Conservation (phyloP, 2,888 invertebrate species). For the Oscheius sp. region DNA sequence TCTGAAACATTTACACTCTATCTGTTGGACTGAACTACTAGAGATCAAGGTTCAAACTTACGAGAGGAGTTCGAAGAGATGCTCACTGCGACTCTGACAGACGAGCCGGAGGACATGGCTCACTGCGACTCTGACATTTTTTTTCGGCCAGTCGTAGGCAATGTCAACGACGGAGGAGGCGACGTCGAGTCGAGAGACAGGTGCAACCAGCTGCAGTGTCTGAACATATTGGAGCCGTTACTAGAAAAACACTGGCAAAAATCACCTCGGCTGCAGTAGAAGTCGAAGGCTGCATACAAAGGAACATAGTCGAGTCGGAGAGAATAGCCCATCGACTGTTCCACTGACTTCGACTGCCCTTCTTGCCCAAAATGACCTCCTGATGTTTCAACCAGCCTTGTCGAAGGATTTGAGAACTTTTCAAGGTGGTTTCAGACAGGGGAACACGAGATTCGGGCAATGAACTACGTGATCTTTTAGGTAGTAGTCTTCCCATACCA, state of each 20-base stretch:
- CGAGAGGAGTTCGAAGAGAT: constrained; percentile 54
- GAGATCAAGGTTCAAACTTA: constrained; percentile 12
- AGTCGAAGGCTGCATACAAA: constrained; percentile 51
- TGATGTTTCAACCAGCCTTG: constrained; percentile 58
- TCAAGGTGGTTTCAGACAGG: constrained; percentile 43
- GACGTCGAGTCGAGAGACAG: constrained; percentile 50
- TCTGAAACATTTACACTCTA: constrained; percentile 18
- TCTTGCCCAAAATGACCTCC: constrained; percentile 38
- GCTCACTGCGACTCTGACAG: constrained; percentile 50
- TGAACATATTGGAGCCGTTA: constrained; percentile 14
- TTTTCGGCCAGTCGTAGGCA: constrained; percentile 53
- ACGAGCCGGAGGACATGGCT: constrained; percentile 55
- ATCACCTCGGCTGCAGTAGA: constrained; percentile 42
- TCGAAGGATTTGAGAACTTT: constrained; percentile 38
- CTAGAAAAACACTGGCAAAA: neutral
- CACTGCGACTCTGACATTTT: constrained; percentile 38
- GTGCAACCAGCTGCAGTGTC: constrained; percentile 24
- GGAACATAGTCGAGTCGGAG: constrained; percentile 45
- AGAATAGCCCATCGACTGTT: constrained; percentile 55
- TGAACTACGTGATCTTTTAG: constrained; percentile 55
- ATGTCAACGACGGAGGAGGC: constrained; percentile 56
- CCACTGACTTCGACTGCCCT: constrained; percentile 56
- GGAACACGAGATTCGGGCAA: constrained; percentile 49
- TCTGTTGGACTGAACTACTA: too few species aligned
- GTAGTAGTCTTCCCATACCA: constrained; percentile 36